These are phyloP conservation scores for Onychomys torridus DNA, from an alignment of 2,797 vertebrate genomes.

Conservation along the genomic window DNA sequence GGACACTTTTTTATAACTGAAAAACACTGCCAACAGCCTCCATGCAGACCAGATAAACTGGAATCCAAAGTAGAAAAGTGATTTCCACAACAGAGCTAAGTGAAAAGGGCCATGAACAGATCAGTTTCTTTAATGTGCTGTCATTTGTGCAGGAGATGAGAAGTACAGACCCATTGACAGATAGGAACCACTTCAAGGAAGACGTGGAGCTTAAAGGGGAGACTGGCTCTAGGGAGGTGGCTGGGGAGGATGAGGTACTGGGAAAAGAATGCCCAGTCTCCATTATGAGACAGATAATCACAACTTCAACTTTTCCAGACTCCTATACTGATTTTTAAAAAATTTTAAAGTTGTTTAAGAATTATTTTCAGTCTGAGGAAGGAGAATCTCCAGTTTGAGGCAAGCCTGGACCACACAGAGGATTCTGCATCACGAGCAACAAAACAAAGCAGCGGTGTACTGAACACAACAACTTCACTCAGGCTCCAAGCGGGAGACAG, in stretches of 20 bases:
- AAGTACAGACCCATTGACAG: conserved; percentile 23
- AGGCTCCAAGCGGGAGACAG: not conserved
- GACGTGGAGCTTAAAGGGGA: not conserved
- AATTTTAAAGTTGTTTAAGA: not conserved
- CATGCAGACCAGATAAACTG: not conserved
- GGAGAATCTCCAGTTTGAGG: not conserved
- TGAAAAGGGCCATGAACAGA: not conserved
- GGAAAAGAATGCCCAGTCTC: conserved; percentile 40
- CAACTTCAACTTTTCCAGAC: conserved; percentile 10
- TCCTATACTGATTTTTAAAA: conserved; percentile 11
- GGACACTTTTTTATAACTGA: not conserved
- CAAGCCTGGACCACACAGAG: not conserved
- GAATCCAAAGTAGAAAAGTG: not conserved
- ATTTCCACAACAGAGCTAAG: not conserved
- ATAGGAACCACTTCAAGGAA: conserved; percentile 8
- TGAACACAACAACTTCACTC: conserved; percentile 2
- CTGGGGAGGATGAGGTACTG: not conserved
- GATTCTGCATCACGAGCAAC: not conserved
- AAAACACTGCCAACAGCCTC: not conserved
- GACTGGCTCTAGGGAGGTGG: not conserved
- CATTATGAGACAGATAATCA: conserved; percentile 56
- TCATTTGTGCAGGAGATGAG: conserved; percentile 41
- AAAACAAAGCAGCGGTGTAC: not conserved
- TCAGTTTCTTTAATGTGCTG: not conserved
- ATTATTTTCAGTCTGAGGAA: not conserved